Evolutionary conservation across 2,113 vertebrate species (phyloP), one percentile per base, ranked within the genome.

Genomic region (Hucho hucho): DNA sequence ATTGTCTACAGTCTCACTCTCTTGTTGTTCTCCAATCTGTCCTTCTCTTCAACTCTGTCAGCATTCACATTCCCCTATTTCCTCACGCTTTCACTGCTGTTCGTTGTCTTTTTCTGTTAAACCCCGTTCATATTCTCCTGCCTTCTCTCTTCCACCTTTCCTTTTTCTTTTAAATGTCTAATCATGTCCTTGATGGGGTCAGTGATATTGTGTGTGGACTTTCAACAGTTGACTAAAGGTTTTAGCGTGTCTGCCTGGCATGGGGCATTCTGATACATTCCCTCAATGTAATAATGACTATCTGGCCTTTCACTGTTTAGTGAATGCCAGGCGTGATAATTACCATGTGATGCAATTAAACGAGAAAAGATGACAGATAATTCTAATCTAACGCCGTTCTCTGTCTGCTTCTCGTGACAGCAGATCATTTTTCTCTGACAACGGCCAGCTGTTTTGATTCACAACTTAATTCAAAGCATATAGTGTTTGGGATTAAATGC

Each of bases 171-270:
- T 16, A 22, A 24, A n/a, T 22, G n/a, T 24, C 20, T 63, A 63
- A 63, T 63, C 59, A n/a, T 24, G 13, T 49, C 11, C 9, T 49
- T 49, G 47, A 49, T 49, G 47, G 11, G 14, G 4, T 49, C 14
- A 16, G 11, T 49, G 11, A 49, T 49, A 16, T 49, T 49, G 47
- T 4, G 14, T 12, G 47, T 49, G 58, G 18, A 7, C 18, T n/a
- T 90, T 82, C 90, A 90, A 88, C 89, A 88, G 84, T 59, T 89
- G 84, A 87, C 84, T 78, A 79, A 74, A 81, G 75, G 79, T 81
- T 84, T 74, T 75, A 68, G 79, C 77, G 79, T 84, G 78, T 37
- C 72, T 70, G 73, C 12, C 58, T 80, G 28, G 18, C 4, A 14
- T 26, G 28, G 58, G 3, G 3, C 6, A 59, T 59, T 59, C 47